Conservation (phyloP, 2,888 invertebrate species). For the Sesia bembeciformis region DNA sequence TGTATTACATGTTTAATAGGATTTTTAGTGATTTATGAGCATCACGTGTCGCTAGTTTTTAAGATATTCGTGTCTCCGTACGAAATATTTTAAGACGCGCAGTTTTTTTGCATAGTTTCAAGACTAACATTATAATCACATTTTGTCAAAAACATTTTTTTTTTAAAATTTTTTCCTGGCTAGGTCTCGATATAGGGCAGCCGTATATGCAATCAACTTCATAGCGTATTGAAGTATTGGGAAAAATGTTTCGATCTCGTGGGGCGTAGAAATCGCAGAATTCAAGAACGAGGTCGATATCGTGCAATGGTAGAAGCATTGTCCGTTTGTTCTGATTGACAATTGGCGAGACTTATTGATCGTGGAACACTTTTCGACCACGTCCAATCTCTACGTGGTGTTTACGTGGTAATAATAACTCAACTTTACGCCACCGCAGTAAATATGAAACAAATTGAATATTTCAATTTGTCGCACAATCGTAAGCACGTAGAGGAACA, state of each 20-base stretch:
- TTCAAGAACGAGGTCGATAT: constrained; percentile 46
- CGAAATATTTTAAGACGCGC: no score
- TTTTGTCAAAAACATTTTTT: no score
- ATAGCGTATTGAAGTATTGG: background rate
- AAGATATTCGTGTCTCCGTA: no score
- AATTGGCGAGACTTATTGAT: constrained; percentile 54
- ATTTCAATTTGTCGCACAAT: constrained; percentile 13
- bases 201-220: no score
- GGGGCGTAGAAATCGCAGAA: constrained; percentile 19
- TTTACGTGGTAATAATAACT: background rate
- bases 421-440: background rate
- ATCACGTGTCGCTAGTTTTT: no score
- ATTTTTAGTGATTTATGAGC: no score
- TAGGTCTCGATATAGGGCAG: no score
- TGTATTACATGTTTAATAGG: no score
- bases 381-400: constrained; percentile 18
- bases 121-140: no score
- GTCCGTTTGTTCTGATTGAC: constrained; percentile 58
- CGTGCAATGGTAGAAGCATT: constrained; percentile 49
- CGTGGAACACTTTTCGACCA: constrained; percentile 41
- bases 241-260: background rate
- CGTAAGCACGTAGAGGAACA: constrained; percentile 8
- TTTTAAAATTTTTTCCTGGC: no score
- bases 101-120: no score
- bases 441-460: constrained; percentile 16